Conservation (phyloP, 2,888 invertebrate genomes). For the Deilephila elpenor region DNA sequence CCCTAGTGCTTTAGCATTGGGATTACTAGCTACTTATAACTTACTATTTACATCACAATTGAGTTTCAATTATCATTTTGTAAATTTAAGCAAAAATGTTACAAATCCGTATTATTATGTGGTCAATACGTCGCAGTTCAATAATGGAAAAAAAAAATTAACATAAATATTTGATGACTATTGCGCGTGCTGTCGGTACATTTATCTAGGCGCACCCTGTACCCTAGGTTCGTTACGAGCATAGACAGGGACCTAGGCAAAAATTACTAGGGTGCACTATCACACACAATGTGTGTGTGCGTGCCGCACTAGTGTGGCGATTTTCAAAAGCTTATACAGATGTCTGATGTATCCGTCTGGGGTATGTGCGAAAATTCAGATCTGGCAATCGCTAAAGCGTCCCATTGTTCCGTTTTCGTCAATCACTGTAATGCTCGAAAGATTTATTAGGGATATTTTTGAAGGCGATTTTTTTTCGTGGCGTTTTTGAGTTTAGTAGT, state of each 20-base stretch:
- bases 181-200: slow-evolving; percentile 61
- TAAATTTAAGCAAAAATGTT: too few relatives aligned
- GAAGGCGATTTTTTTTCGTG: too few relatives aligned
- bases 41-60: too few relatives aligned
- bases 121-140: too few relatives aligned
- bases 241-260: slow-evolving; percentile 81
- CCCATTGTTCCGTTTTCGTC: background rate
- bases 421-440: background rate
- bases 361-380: slow-evolving; percentile 3
- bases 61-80: too few relatives aligned
- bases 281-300: slow-evolving; percentile 48
- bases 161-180: slow-evolving; percentile 25
- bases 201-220: slow-evolving; percentile 81
- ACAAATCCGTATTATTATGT: too few relatives aligned
- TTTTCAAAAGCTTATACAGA: slow-evolving; percentile 20
- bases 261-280: slow-evolving; percentile 73
- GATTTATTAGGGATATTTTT: background rate
- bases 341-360: slow-evolving; percentile 23
- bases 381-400: background rate
- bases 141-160: background rate
- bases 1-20: too few relatives aligned
- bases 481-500: too few relatives aligned
- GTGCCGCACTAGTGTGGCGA: background rate
- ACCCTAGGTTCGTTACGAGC: slow-evolving; percentile 70
- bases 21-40: too few relatives aligned